Conservation (phyloP, 2,888 invertebrate species). For the Heliconius ismenius region DNA sequence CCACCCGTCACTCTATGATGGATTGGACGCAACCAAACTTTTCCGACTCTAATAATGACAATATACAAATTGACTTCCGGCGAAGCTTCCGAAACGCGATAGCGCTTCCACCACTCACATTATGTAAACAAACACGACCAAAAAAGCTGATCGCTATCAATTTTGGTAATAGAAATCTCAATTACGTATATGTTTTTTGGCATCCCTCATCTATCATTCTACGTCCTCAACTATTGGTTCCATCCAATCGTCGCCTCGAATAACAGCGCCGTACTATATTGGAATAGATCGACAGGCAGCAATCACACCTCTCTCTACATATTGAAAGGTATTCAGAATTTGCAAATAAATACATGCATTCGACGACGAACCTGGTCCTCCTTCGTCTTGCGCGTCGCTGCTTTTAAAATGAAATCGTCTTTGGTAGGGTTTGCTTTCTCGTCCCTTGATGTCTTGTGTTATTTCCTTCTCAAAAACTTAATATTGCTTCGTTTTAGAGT, state of each 20-base stretch:
- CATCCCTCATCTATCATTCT: constrained; percentile 76
- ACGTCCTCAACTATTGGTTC: constrained; percentile 54
- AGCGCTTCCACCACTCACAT: constrained; percentile 75
- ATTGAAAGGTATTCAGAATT: constrained; percentile 80
- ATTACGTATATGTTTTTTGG: constrained; percentile 78
- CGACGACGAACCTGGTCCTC: constrained; percentile 56
- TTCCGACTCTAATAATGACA: constrained; percentile 80
- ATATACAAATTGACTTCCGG: constrained; percentile 82
- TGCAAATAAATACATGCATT: constrained; percentile 79
- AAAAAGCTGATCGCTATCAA: constrained; percentile 72
- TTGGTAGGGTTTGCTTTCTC: constrained; percentile 54
- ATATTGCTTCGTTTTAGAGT: constrained; percentile 41
- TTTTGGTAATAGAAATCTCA: constrained; percentile 81
- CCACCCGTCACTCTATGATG: constrained; percentile 79
- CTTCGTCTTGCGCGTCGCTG: constrained; percentile 64
- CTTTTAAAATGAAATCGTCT: constrained; percentile 77
- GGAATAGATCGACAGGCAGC: constrained; percentile 78
- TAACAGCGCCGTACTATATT: constrained; percentile 76
- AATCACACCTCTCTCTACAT: constrained; percentile 77
- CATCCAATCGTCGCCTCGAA: constrained; percentile 73
- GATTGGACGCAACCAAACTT: constrained; percentile 79
- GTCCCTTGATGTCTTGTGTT: constrained; percentile 45
- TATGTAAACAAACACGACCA: constrained; percentile 75
- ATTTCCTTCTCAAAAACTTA: constrained; percentile 46
- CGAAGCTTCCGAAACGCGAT: constrained; percentile 77